Base-by-base conservation (phyloP, 2,797 vertebrate genomes). In the Ctenopoma kingsleyae region DNA sequence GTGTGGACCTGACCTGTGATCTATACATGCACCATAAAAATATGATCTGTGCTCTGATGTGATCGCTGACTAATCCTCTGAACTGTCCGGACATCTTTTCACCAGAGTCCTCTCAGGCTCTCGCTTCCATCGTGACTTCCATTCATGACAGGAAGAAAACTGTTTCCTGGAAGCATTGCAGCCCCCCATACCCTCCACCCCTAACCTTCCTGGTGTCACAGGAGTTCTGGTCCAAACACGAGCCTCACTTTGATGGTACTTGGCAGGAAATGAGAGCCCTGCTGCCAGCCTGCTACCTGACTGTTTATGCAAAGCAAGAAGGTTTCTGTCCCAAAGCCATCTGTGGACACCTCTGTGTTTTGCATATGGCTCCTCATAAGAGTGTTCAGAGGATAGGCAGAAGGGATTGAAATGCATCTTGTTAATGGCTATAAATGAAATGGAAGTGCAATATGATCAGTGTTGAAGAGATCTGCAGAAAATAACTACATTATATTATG, bases 1-100 rank as follows among this genome's bases (percentile, higher is more conserved):
- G 30, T 52, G 49, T 32, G 0, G 0, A 36, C 30, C 36, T 58
- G 49, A 76, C 78, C 59, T 38, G 36, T 22, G 19, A 41, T 36
- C 49, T 25, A 23, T 10, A 8, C 22, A 8, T 17, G 12, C 38
- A 32, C 25, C 22, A 44, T 40, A 19, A 43, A 47, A 56, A 22
- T 8, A 2, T 38, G 36, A 11, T 10, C 36, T 43, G n/a, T 16
- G 20, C 25, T 30, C 48, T 43, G 15, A 40, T 4, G 7, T 44
- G 51, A 67, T 44, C 35, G 55, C 53, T 47, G 22, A 48, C 36
- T 86, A 81, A 81, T 79, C 63, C 52, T 32, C 55, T 62, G 19
- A 63, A 47, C 54, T 15, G 32, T 44, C 27, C 0, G 22, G 27
- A 13, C 50, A 43, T 41, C 44, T 20, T 8, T 41, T 27, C 6